Conservation (phyloP, 2,113 vertebrate genomes). For the Passer montanus region DNA sequence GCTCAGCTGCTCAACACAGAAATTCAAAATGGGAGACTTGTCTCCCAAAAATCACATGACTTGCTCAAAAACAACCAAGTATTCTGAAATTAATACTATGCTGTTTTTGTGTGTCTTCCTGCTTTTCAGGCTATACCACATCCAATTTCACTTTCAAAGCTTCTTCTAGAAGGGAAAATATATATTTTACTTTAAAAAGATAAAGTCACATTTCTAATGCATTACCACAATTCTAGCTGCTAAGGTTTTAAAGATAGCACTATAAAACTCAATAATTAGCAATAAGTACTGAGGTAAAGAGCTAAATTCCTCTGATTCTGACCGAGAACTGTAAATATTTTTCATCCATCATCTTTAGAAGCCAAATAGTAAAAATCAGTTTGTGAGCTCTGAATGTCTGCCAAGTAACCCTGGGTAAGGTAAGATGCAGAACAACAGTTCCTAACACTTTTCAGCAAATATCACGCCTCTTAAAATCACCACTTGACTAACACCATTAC, state of each 20-base stretch:
- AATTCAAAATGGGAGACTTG: neutral
- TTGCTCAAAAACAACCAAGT: fast-evolving
- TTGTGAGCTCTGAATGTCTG: neutral
- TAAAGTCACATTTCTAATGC: neutral
- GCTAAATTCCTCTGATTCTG: neutral
- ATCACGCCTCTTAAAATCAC: neutral
- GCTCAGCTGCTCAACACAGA: neutral
- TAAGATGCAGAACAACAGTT: neutral
- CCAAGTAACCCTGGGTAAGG: neutral
- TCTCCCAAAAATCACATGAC: fast-evolving
- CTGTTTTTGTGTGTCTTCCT: neutral
- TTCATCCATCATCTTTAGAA: neutral
- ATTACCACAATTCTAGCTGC: neutral
- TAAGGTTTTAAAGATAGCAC: neutral
- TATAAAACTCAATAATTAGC: neutral
- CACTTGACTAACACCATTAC: neutral
- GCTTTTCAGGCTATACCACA: neutral
- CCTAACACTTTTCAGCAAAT: neutral
- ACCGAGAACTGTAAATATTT: neutral
- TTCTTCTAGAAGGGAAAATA: neutral
- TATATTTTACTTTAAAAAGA: neutral
- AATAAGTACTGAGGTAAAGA: neutral
- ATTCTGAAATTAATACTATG: neutral
- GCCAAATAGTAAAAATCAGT: neutral
- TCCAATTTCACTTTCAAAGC: neutral